Base-by-base conservation (phyloP, 2,113 vertebrate genomes). In the Antennarius striatus region DNA sequence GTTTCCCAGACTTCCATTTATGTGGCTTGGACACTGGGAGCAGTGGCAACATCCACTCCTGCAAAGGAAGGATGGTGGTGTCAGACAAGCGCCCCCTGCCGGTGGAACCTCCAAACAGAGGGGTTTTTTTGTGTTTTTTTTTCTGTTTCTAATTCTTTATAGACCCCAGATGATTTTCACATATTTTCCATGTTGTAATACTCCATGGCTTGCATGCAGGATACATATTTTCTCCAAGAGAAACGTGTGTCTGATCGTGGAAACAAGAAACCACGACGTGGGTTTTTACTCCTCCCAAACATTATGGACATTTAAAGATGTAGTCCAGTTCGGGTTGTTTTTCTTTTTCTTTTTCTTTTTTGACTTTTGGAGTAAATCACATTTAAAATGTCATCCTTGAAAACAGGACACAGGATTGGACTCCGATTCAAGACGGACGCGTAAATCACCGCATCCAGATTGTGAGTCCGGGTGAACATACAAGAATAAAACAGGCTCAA, bases 101-200 rank as follows among this genome's bases (percentile, higher is more conserved):
- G 91, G 87, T 71, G 76, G 17, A 69, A 73, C 80, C 74, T 62
- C 14, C 10, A 16, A 83, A 17, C 64, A 68, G 17, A n/a, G 52
- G n/a, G 56, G 68, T 32, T 75, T 56, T 77, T 66, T 69, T 79
- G 52, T 14, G 56, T 70, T 32, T 75, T 56, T 77, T 66, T 69
- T 79, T 59, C 67, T 68, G 28, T 64, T 63, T 72, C 15, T 49
- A 49, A 11, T 39, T 58, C 81, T 84, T 86, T 77, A 83, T 77
- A 73, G 61, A 82, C 46, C 78, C 86, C 84, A 83, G 80, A 91
- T 88, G 88, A 87, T 84, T 85, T 77, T 87, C 73, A 81, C 63
- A 85, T 74, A 88, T 84, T 91, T 90, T 90, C 85, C 90, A 87
- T 90, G 74, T 75, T 79, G 88, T 85, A 88, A 91, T 81, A 75